Evolutionary conservation across 1,140 invertebrate species (phyloP).

Genomic region (Penaeus japonicus): DNA sequence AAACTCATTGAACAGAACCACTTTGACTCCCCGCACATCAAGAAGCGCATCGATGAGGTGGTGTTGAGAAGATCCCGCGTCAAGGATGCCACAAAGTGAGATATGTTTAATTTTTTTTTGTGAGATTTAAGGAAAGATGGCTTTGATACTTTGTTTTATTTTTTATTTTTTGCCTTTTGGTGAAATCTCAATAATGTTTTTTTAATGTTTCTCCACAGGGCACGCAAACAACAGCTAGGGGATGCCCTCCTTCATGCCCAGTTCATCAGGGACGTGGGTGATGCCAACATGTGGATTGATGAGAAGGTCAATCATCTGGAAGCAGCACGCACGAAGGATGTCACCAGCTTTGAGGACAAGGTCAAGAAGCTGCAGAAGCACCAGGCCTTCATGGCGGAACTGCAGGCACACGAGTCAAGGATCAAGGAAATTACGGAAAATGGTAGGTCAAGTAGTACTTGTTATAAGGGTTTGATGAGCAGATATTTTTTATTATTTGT

Average conservation of each 20-base stretch:
- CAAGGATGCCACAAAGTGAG: slow-evolving; percentile 53
- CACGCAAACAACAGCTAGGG: slow-evolving; percentile 72
- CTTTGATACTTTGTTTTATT: not conserved
- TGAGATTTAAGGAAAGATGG: not conserved
- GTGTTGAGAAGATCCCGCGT: slow-evolving; percentile 46
- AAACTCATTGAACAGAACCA: slow-evolving; percentile 92
- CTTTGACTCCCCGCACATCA: slow-evolving; percentile 89
- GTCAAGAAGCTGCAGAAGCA: slow-evolving; percentile 97
- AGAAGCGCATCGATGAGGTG: slow-evolving; percentile 62
- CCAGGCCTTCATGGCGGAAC: slow-evolving; percentile 95
- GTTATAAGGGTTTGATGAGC: not conserved
- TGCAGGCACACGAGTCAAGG: slow-evolving; percentile 85
- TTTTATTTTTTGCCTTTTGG: not conserved
- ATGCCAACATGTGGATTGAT: slow-evolving; percentile 87
- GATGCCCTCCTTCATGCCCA: slow-evolving; percentile 86
- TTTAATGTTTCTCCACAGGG: slow-evolving; percentile 9
- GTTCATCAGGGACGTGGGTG: slow-evolving; percentile 88
- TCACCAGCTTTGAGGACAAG: slow-evolving; percentile 67
- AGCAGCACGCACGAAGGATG: slow-evolving; percentile 69
- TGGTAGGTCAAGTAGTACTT: slow-evolving; percentile 66
- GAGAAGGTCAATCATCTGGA: slow-evolving; percentile 91
- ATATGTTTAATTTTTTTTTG: not conserved
- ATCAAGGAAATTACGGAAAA: slow-evolving; percentile 82
- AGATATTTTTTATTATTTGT: not conserved
- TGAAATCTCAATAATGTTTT: not conserved